Conservation (phyloP, 2,797 vertebrate genomes). For the Hydrocynus forskahlii region DNA sequence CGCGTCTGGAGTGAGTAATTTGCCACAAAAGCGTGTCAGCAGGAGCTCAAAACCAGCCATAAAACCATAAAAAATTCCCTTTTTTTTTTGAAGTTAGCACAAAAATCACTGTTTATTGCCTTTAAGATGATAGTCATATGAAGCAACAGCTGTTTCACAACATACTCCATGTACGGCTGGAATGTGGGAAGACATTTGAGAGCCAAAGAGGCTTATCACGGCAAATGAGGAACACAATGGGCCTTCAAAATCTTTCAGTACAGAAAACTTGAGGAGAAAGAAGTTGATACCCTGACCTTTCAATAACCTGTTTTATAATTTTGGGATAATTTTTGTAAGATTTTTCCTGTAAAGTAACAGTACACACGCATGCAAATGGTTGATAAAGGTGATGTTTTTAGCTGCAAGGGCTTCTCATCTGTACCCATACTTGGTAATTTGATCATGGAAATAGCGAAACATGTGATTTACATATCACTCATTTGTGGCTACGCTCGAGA, state of each 20-base stretch:
- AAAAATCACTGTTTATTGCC: slow-evolving; percentile 2
- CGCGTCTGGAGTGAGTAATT: slow-evolving; percentile 20
- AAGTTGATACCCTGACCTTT: not conserved
- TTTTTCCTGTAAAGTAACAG: not conserved
- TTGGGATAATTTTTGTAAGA: not conserved
- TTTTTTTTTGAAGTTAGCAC: too few relatives aligned
- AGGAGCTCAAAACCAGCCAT: not conserved
- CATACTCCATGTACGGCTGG: not conserved
- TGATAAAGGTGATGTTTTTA: not conserved
- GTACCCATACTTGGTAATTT: not conserved
- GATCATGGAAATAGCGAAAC: not conserved
- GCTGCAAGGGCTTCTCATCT: not conserved
- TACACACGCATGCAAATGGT: not conserved
- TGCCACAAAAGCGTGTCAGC: slow-evolving; percentile 9
- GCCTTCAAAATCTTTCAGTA: not conserved
- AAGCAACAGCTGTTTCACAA: slow-evolving; percentile 6
- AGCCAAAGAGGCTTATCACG: not conserved
- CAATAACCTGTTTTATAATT: not conserved
- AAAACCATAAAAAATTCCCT: not conserved
- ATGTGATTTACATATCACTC: slow-evolving; percentile 10
- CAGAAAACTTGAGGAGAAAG: not conserved
- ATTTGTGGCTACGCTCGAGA: slow-evolving; percentile 27
- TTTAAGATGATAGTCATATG: not conserved
- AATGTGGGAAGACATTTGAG: not conserved
- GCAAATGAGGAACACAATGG: slow-evolving; percentile 1